These are phyloP conservation scores for Orestias chungarensis DNA, from an alignment of 2,797 vertebrate genomes.

Conservation along the genomic window DNA sequence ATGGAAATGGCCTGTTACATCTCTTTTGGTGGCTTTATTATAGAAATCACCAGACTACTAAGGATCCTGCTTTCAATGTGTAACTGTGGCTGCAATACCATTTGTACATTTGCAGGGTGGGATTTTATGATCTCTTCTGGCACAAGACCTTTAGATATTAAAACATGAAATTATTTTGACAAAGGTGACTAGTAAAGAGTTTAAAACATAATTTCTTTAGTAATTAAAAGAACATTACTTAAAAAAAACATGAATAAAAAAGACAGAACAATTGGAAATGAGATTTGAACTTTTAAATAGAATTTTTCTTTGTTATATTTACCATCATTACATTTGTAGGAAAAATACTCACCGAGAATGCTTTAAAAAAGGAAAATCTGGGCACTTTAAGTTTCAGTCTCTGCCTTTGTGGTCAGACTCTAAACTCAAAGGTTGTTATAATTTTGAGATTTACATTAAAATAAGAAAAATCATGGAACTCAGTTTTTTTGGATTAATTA, in stretches of 20 bases:
- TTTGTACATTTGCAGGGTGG: background rate
- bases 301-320: background rate
- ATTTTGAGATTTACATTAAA: no score
- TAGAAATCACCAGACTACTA: background rate
- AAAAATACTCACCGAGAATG: no score
- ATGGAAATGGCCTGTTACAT: background rate
- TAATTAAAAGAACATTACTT: no score
- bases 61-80: background rate
- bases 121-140: background rate
- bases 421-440: no score
- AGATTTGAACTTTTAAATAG: background rate
- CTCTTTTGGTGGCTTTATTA: background rate
- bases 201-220: no score
- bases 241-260: no score
- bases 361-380: no score
- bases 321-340: no score
- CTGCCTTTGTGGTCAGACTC: no score
- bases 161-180: background rate
- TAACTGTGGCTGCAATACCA: background rate
- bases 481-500: background rate
- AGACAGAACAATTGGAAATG: background rate
- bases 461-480: no score
- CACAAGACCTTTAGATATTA: background rate
- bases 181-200: no score
- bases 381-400: no score